These are phyloP conservation scores for Eristalis arbustorum DNA, from an alignment of 2,888 invertebrate species.

Conservation along the genomic window DNA sequence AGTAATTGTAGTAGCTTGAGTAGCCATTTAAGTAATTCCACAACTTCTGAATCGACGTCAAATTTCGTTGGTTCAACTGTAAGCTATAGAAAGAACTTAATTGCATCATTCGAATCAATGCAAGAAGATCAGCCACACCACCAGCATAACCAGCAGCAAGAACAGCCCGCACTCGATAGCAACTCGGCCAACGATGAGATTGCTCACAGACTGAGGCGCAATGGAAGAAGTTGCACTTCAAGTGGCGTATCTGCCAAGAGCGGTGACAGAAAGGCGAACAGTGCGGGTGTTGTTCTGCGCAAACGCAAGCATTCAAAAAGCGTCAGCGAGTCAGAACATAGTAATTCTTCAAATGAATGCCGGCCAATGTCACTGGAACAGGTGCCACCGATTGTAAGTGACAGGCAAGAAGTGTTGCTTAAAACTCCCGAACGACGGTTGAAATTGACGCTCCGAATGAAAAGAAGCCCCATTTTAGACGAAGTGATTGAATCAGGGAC, in stretches of 20 bases:
- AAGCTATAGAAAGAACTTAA: conserved; percentile 78
- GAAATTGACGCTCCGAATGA: conserved; percentile 91
- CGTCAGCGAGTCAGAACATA: conserved; percentile 58
- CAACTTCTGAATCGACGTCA: conserved; percentile 24
- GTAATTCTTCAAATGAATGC: conserved; percentile 52
- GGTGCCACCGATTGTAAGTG: conserved; percentile 3
- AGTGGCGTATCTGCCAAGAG: conserved; percentile 20
- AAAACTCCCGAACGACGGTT: conserved; percentile 82
- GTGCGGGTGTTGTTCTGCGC: conserved; percentile 12
- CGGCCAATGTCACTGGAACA: conserved; percentile 15
- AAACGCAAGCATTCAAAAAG: conserved; percentile 65
- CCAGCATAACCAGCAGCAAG: conserved; percentile 42
- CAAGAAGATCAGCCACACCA: conserved; percentile 45
- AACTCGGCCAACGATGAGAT: conserved; percentile 9
- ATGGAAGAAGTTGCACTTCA: conserved; percentile 33
- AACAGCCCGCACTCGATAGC: conserved; percentile 51
- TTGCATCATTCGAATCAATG: conserved; percentile 76
- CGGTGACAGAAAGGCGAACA: conserved; percentile 1
- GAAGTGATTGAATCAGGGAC: conserved; percentile 91
- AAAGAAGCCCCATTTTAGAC: conserved; percentile 91
- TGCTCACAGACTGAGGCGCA: conserved; percentile 49
- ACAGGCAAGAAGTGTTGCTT: conserved; percentile 74
- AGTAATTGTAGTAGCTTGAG: conserved; percentile 72
- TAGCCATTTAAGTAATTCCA: conserved; percentile 71
- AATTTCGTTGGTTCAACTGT: conserved; percentile 70